Percentiles rank a stretch among this genome's conserved stretches.
Conservation (phyloP, 2,797 vertebrate species). For the Iguana delicatissima region DNA sequence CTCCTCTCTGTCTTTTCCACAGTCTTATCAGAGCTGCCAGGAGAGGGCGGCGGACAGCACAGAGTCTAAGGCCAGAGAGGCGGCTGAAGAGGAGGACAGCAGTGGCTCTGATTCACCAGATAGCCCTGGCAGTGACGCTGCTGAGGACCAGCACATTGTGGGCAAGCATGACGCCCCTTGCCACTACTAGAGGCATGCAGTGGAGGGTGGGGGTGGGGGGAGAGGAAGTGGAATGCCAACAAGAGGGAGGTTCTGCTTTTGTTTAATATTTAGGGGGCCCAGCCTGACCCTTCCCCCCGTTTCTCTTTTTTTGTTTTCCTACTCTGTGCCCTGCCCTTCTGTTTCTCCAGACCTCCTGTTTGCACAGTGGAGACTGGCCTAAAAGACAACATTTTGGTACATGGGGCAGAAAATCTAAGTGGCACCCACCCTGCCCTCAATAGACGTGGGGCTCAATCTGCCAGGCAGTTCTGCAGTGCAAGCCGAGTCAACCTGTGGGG, state of each 20-base stretch:
- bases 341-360: constrained; percentile 52
- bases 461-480: neutral
- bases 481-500: neutral
- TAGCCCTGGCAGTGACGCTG: constrained; percentile 82
- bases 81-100: constrained; percentile 85
- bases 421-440: neutral
- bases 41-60: constrained; percentile 48
- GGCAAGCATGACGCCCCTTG: constrained; percentile 85
- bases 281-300: constrained; percentile 25
- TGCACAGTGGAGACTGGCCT: neutral
- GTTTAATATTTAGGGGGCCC: neutral
- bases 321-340: constrained; percentile 47
- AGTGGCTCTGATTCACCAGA: constrained; percentile 83
- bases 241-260: neutral
- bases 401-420: neutral
- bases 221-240: neutral
- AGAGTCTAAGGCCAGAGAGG: constrained; percentile 78
- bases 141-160: constrained; percentile 88
- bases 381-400: neutral
- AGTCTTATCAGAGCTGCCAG: constrained; percentile 66
- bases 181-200: constrained; percentile 83
- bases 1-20: neutral
- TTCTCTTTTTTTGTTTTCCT: constrained; percentile 37
- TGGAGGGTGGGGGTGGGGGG: neutral
- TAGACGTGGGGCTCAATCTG: neutral